Evolutionary conservation across 2,113 vertebrate species (phyloP).

Genomic region (Isichthys henryi): DNA sequence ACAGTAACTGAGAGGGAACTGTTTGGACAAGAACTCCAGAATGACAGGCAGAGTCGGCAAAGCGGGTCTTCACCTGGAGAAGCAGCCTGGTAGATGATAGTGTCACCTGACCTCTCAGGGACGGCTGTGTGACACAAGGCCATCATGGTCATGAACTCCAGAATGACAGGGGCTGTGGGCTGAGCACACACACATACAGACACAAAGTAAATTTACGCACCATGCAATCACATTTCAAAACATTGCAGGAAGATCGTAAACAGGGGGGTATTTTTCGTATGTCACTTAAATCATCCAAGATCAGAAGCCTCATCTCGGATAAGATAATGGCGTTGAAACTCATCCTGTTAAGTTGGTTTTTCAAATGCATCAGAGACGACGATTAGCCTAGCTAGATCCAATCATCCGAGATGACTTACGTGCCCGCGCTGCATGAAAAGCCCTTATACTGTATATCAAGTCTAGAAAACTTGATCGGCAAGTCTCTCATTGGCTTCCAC

Average conservation of each 20-base stretch:
- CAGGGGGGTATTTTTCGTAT: not conserved
- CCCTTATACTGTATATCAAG: no score
- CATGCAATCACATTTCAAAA: not conserved
- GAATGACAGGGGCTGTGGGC: slow-evolving; percentile 89
- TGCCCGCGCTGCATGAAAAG: no score
- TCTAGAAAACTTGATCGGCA: no score
- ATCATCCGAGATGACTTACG: no score
- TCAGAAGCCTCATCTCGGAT: no score
- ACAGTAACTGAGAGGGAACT: not conserved
- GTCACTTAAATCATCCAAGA: no score
- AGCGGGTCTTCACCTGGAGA: slow-evolving; percentile 78
- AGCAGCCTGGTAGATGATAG: slow-evolving; percentile 88
- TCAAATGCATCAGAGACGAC: no score
- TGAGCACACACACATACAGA: slow-evolving; percentile 37
- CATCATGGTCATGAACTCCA: slow-evolving; percentile 98
- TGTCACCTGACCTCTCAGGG: slow-evolving; percentile 76
- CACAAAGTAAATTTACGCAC: not conserved
- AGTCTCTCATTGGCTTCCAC: no score
- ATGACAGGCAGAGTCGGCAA: not conserved
- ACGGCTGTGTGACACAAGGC: slow-evolving; percentile 96
- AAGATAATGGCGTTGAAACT: no score
- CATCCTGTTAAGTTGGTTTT: no score
- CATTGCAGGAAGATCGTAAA: not conserved
- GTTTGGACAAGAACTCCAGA: not conserved
- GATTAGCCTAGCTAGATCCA: no score